A percentile compares a stretch with the other conserved stretches of the same genome.
Evolutionary conservation across 2,113 vertebrate species (phyloP).

Genomic region (Gallinago media): DNA sequence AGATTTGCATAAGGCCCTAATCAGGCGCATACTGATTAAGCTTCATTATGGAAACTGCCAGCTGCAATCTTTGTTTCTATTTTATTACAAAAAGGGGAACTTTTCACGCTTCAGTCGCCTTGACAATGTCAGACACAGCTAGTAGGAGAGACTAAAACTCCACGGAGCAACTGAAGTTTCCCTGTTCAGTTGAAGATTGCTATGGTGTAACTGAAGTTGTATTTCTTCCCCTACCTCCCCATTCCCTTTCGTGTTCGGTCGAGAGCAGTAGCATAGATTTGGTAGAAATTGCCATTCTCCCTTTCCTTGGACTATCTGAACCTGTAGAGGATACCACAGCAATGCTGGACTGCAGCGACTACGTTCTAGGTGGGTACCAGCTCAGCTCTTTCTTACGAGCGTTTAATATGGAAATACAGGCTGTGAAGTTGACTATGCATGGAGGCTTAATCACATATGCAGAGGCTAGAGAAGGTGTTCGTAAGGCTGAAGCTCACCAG

Average conservation of each 20-base stretch:
- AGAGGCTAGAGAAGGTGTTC: conserved; percentile 48
- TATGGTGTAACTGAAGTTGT: conserved; percentile 81
- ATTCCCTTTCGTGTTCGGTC: conserved; percentile 56
- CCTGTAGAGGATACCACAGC: conserved; percentile 76
- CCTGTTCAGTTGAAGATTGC: conserved; percentile 81
- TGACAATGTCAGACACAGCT: conserved; percentile 91
- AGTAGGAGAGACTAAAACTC: conserved; percentile 84
- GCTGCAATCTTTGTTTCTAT: conserved; percentile 99
- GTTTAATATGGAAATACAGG: conserved; percentile 76
- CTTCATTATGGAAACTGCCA: conserved; percentile 99
- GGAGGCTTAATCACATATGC: conserved; percentile 74
- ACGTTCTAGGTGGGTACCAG: conserved; percentile 84
- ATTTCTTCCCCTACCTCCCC: conserved; percentile 72
- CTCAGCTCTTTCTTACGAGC: conserved; percentile 69
- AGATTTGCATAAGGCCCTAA: conserved; percentile 99
- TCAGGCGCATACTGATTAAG: conserved; percentile 99
- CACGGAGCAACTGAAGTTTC: conserved; percentile 85
- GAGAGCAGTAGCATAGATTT: conserved; percentile 74
- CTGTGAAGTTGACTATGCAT: conserved; percentile 77
- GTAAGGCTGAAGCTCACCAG: conserved; percentile 43
- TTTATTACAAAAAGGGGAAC: conserved; percentile 95
- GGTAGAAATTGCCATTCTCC: conserved; percentile 73
- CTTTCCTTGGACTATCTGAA: conserved; percentile 73
- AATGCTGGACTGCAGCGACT: conserved; percentile 87
- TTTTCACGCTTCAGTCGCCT: conserved; percentile 95